These are phyloP conservation scores for Nomada lathburiana DNA, from an alignment of 2,888 invertebrate genomes.

Conservation along the genomic window DNA sequence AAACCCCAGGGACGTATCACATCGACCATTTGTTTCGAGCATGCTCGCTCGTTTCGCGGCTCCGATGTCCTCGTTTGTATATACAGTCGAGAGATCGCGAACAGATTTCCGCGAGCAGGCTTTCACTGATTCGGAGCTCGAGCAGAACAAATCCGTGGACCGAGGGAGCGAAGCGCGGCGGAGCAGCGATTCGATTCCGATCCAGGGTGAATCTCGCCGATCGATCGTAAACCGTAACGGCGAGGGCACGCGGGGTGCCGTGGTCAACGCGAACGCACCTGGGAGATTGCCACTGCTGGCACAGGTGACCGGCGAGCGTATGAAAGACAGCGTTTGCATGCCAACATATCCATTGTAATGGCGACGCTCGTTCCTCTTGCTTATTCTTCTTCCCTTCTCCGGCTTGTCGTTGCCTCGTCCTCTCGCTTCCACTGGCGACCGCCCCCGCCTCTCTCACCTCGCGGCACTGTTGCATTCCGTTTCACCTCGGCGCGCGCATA, in stretches of 20 bases:
- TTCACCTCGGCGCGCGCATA: conserved; percentile 77
- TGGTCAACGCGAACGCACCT: conserved; percentile 29
- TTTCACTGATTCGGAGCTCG: too few relatives aligned
- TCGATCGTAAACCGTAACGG: too few relatives aligned
- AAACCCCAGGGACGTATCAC: conserved; percentile 70
- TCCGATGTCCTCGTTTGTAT: not conserved
- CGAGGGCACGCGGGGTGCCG: not conserved
- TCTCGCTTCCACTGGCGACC: not conserved
- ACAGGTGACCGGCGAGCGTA: conserved; percentile 59
- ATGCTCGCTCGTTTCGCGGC: not conserved
- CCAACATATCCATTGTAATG: conserved; percentile 81
- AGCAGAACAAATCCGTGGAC: too few relatives aligned
- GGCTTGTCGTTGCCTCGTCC: conserved; percentile 15
- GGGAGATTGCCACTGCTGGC: conserved; percentile 44
- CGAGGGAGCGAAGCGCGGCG: too few relatives aligned
- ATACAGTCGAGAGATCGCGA: not conserved
- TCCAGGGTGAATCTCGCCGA: too few relatives aligned
- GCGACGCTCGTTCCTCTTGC: conserved; percentile 73
- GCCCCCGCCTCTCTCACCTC: not conserved
- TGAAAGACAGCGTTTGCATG: conserved; percentile 79
- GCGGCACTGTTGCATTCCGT: conserved; percentile 63
- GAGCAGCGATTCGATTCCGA: too few relatives aligned
- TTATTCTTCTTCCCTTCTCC: conserved; percentile 55
- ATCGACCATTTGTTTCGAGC: conserved; percentile 29
- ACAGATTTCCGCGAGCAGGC: not conserved